Base-by-base conservation (phyloP, 2,888 invertebrate genomes). In the Ferdinandea cuprea region DNA sequence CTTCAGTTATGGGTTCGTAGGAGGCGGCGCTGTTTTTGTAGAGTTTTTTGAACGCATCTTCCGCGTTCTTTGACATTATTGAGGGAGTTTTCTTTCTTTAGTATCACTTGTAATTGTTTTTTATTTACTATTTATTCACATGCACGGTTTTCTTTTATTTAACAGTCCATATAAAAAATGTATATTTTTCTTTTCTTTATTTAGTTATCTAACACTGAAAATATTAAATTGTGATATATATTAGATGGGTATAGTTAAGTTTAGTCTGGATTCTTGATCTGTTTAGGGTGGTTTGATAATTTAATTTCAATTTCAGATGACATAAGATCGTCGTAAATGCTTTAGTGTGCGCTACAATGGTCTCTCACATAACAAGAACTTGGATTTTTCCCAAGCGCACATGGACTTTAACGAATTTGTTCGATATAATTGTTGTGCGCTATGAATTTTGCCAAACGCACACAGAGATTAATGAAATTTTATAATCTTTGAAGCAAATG, bases 41-140 rank as follows among this genome's bases (percentile, higher is more conserved):
- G 28, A 89, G 86, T 56, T 89, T 90, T 76, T 89, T 89, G 86
- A 91, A 91, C 42, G 91, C 91, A 87, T 91, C 91, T 85, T 91
- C 89, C 11, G 91, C 91, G 79, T 90, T 86, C 77, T 91, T 91
- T 73, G 88, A 89, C 90, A 91, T 91, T 54, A 54, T 85, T 68
- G 54, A 66, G 37, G 28, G 15, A 48, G 65, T 56, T 46, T 42
- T 30, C n/a, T 35, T 40, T 58, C 50, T 9, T 61, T 59, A 59
- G 21, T 66, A 13, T 37, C 52, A 66, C 44, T 46, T 32, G 1
- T 28, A 25, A n/a, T 32, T 35, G 35, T 52, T 68, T 52, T 5
- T 46, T 56, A 25, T 54, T 52, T 42, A 4, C 8, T 37, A 25
- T 28, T 48, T 66, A 37, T 50, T 30, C 56, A 69, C 44, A 50